These are phyloP conservation scores for Meteorus sp. DNA, from an alignment of 1,140 invertebrate genomes.

Conservation along the genomic window DNA sequence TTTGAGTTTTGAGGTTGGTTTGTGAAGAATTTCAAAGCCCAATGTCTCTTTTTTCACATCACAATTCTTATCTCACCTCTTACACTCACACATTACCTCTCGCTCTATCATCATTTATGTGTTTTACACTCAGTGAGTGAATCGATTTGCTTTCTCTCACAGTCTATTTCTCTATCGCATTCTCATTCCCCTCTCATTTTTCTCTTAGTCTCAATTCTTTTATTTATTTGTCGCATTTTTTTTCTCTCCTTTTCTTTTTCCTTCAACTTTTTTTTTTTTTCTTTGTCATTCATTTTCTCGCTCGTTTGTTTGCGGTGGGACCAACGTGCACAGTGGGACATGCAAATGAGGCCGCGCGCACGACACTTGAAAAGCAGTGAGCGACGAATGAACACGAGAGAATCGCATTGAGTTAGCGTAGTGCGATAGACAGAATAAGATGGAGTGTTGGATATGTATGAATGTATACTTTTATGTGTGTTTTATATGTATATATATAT, in stretches of 20 bases:
- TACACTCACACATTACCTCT: slow-evolving; percentile 18
- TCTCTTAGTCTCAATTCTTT: too few relatives aligned
- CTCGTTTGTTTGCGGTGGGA: slow-evolving; percentile 11
- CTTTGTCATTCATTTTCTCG: neutral
- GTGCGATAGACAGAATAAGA: slow-evolving; percentile 1
- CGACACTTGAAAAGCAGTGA: slow-evolving; percentile 23
- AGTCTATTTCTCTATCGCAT: neutral
- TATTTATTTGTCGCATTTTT: slow-evolving; percentile 6
- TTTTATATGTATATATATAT: too few relatives aligned
- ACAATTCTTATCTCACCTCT: slow-evolving; percentile 25
- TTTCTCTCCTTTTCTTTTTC: neutral
- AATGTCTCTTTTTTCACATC: neutral
- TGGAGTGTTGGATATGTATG: slow-evolving; percentile 20
- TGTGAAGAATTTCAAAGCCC: neutral
- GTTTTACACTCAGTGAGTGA: slow-evolving; percentile 16
- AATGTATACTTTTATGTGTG: slow-evolving; percentile 44
- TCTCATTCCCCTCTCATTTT: too few relatives aligned
- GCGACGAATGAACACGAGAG: neutral
- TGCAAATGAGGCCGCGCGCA: slow-evolving; percentile 29
- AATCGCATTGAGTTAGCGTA: neutral
- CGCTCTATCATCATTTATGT: slow-evolving; percentile 5
- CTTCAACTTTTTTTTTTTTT: neutral
- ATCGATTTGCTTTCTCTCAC: slow-evolving; percentile 26
- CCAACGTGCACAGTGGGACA: slow-evolving; percentile 21
- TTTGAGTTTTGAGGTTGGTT: neutral